Evolutionary conservation across 2,797 vertebrate genomes (phyloP).

Genomic region (Thripadectes ignobilis): DNA sequence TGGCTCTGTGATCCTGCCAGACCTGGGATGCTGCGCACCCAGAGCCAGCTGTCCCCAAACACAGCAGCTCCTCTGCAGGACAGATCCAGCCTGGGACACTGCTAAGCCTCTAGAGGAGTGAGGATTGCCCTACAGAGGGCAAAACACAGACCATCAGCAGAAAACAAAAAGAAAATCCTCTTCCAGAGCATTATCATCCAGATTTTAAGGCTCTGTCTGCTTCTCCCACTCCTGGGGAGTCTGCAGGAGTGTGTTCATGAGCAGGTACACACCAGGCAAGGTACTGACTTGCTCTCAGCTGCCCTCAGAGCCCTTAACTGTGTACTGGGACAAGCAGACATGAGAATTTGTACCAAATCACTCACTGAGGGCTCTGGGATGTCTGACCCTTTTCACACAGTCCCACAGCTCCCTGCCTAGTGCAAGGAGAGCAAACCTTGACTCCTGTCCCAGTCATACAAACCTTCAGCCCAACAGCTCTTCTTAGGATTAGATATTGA

Average conservation of each 20-base stretch:
- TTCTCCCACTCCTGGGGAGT: neutral
- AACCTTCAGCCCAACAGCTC: neutral
- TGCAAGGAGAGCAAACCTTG: neutral
- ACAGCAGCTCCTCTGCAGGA: rapidly evolving
- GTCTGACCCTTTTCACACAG: neutral
- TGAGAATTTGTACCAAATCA: neutral
- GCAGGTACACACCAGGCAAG: too few species aligned
- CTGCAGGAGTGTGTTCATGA: too few species aligned
- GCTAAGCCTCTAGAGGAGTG: neutral
- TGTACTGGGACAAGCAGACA: neutral
- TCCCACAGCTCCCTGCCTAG: neutral
- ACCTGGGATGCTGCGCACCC: neutral
- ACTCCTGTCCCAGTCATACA: neutral
- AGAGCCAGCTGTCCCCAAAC: neutral
- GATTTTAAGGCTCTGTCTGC: neutral
- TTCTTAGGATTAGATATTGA: neutral
- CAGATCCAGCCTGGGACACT: neutral
- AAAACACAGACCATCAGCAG: neutral
- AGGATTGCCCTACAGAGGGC: neutral
- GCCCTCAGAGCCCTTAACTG: neutral
- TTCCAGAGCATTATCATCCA: neutral
- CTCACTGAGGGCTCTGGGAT: neutral
- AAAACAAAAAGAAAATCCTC: neutral
- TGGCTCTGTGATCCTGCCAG: rapidly evolving
- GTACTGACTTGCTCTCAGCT: neutral